Evolutionary conservation across 2,113 vertebrate species (phyloP).

Genomic region (Siniperca chuatsi): DNA sequence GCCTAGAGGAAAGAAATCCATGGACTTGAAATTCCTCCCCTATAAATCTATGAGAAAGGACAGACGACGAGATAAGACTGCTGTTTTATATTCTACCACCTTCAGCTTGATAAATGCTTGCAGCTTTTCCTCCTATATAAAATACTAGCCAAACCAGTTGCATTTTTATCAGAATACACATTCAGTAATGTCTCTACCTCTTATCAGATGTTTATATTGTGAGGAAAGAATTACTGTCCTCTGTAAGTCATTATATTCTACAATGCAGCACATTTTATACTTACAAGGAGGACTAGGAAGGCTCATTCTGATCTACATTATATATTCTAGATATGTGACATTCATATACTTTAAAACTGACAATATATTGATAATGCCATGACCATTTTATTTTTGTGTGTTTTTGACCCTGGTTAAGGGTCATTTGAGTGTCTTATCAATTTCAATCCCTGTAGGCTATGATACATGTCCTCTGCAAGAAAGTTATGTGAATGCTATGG

Average conservation of each 20-base stretch:
- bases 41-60: slow-evolving; percentile 77
- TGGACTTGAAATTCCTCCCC: slow-evolving; percentile 63
- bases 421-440: background rate
- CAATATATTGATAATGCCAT: background rate
- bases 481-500: background rate
- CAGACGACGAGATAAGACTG: slow-evolving; percentile 67
- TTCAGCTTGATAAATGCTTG: slow-evolving; percentile 72
- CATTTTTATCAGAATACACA: slow-evolving; percentile 73
- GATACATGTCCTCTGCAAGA: background rate
- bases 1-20: slow-evolving; percentile 56
- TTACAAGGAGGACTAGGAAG: background rate
- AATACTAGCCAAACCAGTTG: slow-evolving; percentile 59
- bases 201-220: slow-evolving; percentile 61
- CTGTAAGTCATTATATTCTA: slow-evolving; percentile 46
- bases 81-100: slow-evolving; percentile 77
- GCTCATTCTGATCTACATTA: background rate
- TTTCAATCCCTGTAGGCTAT: background rate
- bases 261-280: slow-evolving; percentile 12
- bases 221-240: slow-evolving; percentile 43
- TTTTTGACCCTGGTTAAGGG: slow-evolving; percentile 8
- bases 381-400: background rate
- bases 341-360: background rate
- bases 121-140: slow-evolving; percentile 62
- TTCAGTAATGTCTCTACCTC: slow-evolving; percentile 63
- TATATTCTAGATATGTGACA: background rate